phyloP scores from a whole-genome alignment of 2,797 vertebrate genomes.

The Leptodactylus fallax region DNA sequence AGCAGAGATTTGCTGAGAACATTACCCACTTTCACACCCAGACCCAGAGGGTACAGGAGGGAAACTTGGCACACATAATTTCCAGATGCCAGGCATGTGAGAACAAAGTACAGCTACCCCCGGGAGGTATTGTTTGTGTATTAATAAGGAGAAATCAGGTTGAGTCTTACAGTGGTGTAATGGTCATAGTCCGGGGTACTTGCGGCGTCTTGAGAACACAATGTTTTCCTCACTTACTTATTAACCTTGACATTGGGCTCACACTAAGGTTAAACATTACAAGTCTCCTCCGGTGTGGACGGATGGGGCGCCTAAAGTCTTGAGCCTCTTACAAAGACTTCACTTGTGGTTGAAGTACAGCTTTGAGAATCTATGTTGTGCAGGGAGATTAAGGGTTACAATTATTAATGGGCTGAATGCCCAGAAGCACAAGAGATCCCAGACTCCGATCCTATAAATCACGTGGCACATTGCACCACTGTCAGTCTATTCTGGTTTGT shows the following conservation, averaged over 20 bases:
- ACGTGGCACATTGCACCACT: background rate
- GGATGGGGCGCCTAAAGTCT: background rate
- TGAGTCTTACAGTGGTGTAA: background rate
- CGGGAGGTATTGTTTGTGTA: background rate
- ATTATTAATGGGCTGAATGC: background rate
- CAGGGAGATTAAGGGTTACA: constrained; percentile 14
- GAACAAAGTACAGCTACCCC: background rate
- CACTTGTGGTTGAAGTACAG: background rate
- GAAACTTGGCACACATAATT: background rate
- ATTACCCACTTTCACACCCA: background rate
- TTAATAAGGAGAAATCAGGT: background rate
- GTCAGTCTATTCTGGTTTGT: constrained; percentile 10
- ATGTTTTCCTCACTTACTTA: background rate
- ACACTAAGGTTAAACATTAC: background rate
- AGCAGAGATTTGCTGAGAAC: background rate
- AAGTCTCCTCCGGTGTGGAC: background rate
- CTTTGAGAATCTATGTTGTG: background rate
- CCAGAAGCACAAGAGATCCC: background rate
- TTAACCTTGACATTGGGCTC: background rate
- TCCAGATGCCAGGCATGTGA: background rate
- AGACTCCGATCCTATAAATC: background rate
- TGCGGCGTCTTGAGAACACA: background rate
- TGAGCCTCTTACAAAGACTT: background rate
- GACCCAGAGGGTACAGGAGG: background rate
- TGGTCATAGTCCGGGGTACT: background rate